A percentile compares a stretch with the other conserved stretches of the same genome.
Conservation (phyloP, 2,888 invertebrate genomes). For the Dryadula phaetusa region DNA sequence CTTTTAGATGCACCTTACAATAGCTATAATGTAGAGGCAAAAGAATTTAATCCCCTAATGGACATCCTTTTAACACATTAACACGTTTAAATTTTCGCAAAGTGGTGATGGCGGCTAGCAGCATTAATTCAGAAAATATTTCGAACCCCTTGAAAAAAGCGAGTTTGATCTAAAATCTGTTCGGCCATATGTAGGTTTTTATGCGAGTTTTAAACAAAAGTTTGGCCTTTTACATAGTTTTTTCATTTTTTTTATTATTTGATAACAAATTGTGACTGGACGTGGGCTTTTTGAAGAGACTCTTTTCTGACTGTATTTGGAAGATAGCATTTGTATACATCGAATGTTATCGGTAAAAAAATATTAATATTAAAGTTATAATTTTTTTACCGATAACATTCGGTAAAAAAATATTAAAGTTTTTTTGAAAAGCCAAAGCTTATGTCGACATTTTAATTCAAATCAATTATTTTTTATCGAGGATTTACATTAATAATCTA, state of each 20-base stretch:
- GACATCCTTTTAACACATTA: slow-evolving; percentile 72
- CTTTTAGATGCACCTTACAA: slow-evolving; percentile 41
- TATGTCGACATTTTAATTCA: neutral
- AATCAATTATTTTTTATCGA: slow-evolving; percentile 9
- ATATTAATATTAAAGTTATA: neutral
- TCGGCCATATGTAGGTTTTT: slow-evolving; percentile 36
- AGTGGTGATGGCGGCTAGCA: slow-evolving; percentile 48
- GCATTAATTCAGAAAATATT: slow-evolving; percentile 37
- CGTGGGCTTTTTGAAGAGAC: slow-evolving; percentile 19
- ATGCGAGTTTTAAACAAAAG: slow-evolving; percentile 41
- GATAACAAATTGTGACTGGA: slow-evolving; percentile 25
- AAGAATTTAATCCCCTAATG: slow-evolving; percentile 69
- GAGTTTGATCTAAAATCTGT: slow-evolving; percentile 40
- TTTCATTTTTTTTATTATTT: slow-evolving; percentile 30
- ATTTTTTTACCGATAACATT: no score
- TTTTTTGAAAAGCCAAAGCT: neutral
- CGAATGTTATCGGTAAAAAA: neutral
- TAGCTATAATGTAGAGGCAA: slow-evolving; percentile 57
- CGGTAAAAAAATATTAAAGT: neutral
- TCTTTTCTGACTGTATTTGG: slow-evolving; percentile 12
- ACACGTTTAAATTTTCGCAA: slow-evolving; percentile 66
- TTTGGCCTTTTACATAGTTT: slow-evolving; percentile 31
- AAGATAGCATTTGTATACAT: slow-evolving; percentile 21
- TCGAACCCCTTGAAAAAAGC: slow-evolving; percentile 37
- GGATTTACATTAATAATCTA: neutral